phyloP scores from a whole-genome alignment of 2,888 invertebrate species.

The Heteromyza rotundicornis region DNA sequence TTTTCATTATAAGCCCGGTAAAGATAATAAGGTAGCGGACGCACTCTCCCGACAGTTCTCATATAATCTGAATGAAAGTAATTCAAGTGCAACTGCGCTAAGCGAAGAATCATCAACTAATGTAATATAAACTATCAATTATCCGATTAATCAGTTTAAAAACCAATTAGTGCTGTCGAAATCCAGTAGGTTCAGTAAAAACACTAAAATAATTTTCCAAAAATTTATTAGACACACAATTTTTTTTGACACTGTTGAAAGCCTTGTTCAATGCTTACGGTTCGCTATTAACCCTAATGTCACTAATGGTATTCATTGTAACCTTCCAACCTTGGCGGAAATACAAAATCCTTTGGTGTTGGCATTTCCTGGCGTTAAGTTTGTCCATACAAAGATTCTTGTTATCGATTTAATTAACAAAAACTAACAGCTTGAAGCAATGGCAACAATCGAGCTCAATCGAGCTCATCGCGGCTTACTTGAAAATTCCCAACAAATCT shows the following conservation, averaged over 20 bases:
- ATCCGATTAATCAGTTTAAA: slow-evolving; percentile 24
- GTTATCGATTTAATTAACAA: slow-evolving; percentile 27
- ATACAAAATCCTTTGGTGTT: slow-evolving; percentile 20
- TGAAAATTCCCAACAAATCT: slow-evolving; percentile 19
- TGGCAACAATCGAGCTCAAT: slow-evolving; percentile 20
- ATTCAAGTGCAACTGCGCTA: slow-evolving; percentile 6
- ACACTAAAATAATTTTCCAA: slow-evolving; percentile 11
- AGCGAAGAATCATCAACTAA: slow-evolving; percentile 22
- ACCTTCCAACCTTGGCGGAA: slow-evolving; percentile 11
- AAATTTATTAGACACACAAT: too few relatives aligned
- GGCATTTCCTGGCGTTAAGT: slow-evolving; percentile 27
- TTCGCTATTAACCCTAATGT: slow-evolving; percentile 18
- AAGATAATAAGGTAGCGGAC: slow-evolving; percentile 29
- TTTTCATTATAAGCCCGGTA: slow-evolving; percentile 28
- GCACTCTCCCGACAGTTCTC: slow-evolving; percentile 28
- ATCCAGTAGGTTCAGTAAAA: slow-evolving; percentile 11
- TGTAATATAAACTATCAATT: slow-evolving; percentile 17
- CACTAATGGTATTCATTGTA: slow-evolving; percentile 22
- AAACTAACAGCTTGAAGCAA: slow-evolving; percentile 27
- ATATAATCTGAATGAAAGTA: slow-evolving; percentile 15
- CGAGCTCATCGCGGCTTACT: slow-evolving; percentile 16
- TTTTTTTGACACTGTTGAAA: slow-evolving; percentile 8
- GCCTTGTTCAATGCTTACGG: slow-evolving; percentile 16
- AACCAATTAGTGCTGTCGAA: slow-evolving; percentile 24
- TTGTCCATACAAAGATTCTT: slow-evolving; percentile 17